Percentiles rank a stretch among this genome's conserved stretches.
These are phyloP conservation scores for Dermatemys mawii DNA, from an alignment of 2,113 vertebrate genomes.

Conservation along the genomic window DNA sequence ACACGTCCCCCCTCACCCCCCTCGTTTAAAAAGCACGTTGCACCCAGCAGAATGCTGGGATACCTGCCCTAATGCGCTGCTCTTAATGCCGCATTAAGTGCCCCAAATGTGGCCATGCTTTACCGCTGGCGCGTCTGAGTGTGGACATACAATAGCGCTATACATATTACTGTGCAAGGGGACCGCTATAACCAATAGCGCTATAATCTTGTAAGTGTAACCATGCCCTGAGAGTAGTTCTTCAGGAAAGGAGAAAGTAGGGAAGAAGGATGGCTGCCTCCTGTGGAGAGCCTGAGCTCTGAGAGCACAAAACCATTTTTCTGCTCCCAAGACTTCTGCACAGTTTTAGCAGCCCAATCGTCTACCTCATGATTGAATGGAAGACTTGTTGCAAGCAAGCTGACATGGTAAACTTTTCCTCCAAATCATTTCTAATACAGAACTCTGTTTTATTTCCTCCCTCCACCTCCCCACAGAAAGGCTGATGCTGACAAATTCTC, in stretches of 20 bases:
- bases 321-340: neutral
- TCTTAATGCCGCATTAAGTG: no score
- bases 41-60: no score
- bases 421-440: neutral
- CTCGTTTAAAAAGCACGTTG: no score
- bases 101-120: no score
- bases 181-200: no score
- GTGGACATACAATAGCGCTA: no score
- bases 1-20: no score
- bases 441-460: neutral
- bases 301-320: neutral
- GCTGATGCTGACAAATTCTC: neutral
- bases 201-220: no score
- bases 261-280: neutral
- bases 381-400: neutral
- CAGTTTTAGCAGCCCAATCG: neutral
- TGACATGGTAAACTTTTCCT: neutral
- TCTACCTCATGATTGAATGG: neutral
- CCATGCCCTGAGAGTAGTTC: no score
- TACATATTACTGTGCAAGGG: no score
- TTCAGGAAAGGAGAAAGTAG: neutral
- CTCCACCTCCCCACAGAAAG: neutral
- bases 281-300: neutral
- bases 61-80: no score
- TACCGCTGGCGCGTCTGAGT: no score